Conservation (phyloP, 2,888 invertebrate species). For the Patella ulyssiponensis region DNA sequence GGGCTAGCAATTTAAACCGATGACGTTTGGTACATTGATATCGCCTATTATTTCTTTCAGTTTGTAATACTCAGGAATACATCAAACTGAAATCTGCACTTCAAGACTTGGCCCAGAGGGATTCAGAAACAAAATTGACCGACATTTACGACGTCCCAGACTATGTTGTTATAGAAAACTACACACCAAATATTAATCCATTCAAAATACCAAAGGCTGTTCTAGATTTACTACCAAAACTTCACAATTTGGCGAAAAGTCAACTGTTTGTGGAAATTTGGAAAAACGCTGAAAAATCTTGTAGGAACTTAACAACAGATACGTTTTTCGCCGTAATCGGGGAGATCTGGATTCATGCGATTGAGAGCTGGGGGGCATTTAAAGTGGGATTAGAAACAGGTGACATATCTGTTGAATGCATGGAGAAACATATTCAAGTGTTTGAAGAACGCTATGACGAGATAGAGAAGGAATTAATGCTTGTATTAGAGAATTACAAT, state of each 20-base stretch:
- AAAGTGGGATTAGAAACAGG: background rate
- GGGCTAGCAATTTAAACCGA: too few relatives aligned
- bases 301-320: background rate
- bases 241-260: background rate
- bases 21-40: too few relatives aligned
- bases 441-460: background rate
- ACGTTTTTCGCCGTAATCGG: background rate
- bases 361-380: background rate
- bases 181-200: background rate
- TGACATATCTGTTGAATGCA: background rate
- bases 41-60: too few relatives aligned
- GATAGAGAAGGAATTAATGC: background rate
- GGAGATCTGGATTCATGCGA: background rate
- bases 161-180: background rate
- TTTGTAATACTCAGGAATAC: too few relatives aligned
- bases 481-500: background rate
- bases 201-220: background rate
- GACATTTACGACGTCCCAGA: too few relatives aligned
- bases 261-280: background rate
- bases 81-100: too few relatives aligned
- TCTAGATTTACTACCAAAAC: background rate
- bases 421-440: background rate
- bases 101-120: too few relatives aligned
- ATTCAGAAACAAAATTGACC: too few relatives aligned
- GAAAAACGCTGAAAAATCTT: background rate